Percentiles rank a stretch among this genome's conserved stretches.
phyloP scores from a whole-genome alignment of 2,797 vertebrate species.

The Paedocypris micromegethes region DNA sequence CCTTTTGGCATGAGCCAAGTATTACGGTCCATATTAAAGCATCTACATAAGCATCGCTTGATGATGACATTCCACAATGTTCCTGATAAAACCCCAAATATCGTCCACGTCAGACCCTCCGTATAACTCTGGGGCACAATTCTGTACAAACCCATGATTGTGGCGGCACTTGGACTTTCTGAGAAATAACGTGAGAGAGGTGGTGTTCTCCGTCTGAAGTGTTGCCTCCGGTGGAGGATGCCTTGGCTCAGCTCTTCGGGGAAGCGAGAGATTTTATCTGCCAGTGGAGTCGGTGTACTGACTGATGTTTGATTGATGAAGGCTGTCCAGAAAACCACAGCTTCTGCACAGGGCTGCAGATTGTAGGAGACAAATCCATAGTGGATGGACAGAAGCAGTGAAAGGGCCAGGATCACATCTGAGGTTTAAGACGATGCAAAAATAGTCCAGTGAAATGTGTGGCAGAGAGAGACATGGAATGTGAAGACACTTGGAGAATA shows the following conservation, averaged over 20 bases:
- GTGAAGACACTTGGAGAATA: no score
- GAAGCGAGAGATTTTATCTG: conserved; percentile 22
- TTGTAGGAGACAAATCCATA: conserved; percentile 6
- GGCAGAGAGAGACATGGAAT: no score
- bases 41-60: no score
- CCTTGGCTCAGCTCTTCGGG: conserved; percentile 10
- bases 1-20: no score
- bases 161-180: conserved; percentile 7
- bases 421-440: not conserved
- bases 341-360: conserved; percentile 5
- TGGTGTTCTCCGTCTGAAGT: not conserved
- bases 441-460: not conserved
- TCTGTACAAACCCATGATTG: not conserved
- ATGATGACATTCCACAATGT: not conserved
- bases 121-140: no score
- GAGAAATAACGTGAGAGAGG: conserved; percentile 1
- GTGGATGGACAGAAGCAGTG: not conserved
- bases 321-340: conserved; percentile 16
- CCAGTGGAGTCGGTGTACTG: conserved; percentile 14
- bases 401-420: not conserved
- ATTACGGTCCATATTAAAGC: no score
- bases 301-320: conserved; percentile 31
- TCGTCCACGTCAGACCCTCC: no score
- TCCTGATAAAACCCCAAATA: not conserved
- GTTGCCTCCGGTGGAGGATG: conserved; percentile 8